Conservation (phyloP, 2,888 invertebrate species). For the Caenorhabditis sp. region DNA sequence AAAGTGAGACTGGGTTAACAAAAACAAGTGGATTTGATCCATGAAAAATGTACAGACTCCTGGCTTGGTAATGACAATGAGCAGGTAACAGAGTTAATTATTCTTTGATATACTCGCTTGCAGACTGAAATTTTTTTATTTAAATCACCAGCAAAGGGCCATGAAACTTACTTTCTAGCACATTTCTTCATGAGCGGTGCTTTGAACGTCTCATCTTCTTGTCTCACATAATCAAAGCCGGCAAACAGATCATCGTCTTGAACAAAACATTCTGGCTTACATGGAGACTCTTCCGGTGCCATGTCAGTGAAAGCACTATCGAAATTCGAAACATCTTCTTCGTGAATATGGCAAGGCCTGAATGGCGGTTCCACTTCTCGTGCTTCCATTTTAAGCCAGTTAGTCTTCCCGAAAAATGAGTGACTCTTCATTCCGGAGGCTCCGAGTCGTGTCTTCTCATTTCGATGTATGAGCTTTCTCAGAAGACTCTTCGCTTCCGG, state of each 20-base stretch:
- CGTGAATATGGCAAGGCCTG: slow-evolving; percentile 88
- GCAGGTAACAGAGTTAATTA: too few species aligned
- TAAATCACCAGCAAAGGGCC: too few species aligned
- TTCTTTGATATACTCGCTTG: too few species aligned
- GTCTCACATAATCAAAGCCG: slow-evolving; percentile 99
- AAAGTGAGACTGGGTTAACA: too few species aligned
- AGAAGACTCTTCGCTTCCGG: slow-evolving; percentile 95
- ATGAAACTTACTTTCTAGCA: too few species aligned
- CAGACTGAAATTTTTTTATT: too few species aligned
- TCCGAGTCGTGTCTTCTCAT: slow-evolving; percentile 89
- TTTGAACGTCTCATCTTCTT: too few species aligned
- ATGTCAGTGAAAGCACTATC: slow-evolving; percentile 95
- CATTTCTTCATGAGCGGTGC: too few species aligned
- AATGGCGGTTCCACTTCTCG: slow-evolving; percentile 94
- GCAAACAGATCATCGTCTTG: slow-evolving; percentile 81
- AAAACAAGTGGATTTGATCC: too few species aligned
- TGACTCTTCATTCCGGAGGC: slow-evolving; percentile 89
- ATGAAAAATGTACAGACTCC: too few species aligned
- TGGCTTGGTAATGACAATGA: too few species aligned
- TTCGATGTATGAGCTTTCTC: slow-evolving; percentile 83
- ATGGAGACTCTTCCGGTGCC: slow-evolving; percentile 85
- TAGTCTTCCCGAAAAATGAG: slow-evolving; percentile 93
- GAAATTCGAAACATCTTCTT: slow-evolving; percentile 98
- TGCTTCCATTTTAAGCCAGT: slow-evolving; percentile 93
- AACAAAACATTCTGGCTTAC: slow-evolving; percentile 84